Evolutionary conservation across 2,888 invertebrate species (phyloP).

Genomic region (Azorinus chamasolen): DNA sequence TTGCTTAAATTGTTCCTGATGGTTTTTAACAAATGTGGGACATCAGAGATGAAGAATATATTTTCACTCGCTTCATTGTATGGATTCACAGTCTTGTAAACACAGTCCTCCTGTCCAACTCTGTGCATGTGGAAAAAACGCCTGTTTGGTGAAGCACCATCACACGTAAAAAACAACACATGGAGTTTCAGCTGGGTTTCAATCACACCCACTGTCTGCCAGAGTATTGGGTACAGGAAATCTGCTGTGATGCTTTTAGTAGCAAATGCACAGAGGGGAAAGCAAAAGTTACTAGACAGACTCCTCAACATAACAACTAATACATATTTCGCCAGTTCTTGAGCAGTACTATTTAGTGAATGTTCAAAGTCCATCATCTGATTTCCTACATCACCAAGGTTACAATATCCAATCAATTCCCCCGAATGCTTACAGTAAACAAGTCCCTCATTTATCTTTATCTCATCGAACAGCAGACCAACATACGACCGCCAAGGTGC

Average conservation of each 20-base stretch:
- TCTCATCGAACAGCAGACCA: slow-evolving; percentile 25
- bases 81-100: not conserved
- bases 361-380: slow-evolving; percentile 9
- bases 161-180: slow-evolving; percentile 14
- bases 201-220: not conserved
- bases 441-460: slow-evolving; percentile 19
- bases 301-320: not conserved
- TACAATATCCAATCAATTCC: slow-evolving; percentile 21
- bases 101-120: not conserved
- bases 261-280: slow-evolving; percentile 13
- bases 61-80: too few relatives aligned
- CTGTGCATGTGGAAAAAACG: slow-evolving; percentile 8
- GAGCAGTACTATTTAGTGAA: not conserved
- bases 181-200: not conserved
- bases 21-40: too few relatives aligned
- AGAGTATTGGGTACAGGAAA: slow-evolving; percentile 1
- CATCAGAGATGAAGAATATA: too few relatives aligned
- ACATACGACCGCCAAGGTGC: slow-evolving; percentile 9
- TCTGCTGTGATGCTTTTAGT: slow-evolving; percentile 10
- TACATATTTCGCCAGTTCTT: not conserved
- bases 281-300: not conserved
- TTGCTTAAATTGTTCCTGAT: too few relatives aligned
- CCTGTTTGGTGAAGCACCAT: slow-evolving; percentile 13
- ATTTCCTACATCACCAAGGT: slow-evolving; percentile 12
- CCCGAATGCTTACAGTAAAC: slow-evolving; percentile 32